Percentiles rank a stretch among this genome's conserved stretches.
Evolutionary conservation across 2,113 vertebrate genomes (phyloP).

Genomic region (Patagioenas fasciata): DNA sequence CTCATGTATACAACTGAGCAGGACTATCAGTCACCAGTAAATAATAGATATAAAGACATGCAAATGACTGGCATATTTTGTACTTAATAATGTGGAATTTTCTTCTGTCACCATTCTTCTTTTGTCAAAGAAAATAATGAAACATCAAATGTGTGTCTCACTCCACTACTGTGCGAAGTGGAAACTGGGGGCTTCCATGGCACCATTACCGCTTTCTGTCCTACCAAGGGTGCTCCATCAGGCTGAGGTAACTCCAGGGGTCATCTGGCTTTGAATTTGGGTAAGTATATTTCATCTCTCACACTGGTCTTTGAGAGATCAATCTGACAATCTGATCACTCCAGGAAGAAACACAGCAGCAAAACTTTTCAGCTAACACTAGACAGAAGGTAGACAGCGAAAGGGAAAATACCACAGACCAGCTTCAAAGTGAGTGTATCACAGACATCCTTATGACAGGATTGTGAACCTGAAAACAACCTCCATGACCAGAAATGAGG

Average conservation of each 20-base stretch:
- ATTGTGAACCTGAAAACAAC: not conserved
- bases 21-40: not conserved
- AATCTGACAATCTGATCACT: not conserved
- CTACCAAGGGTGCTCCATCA: not conserved
- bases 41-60: not conserved
- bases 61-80: not conserved
- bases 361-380: not conserved
- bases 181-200: not conserved
- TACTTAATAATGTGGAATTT: not conserved
- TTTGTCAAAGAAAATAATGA: not conserved
- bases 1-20: not conserved
- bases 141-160: not conserved
- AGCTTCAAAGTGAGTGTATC: not conserved
- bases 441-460: not conserved
- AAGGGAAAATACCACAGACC: not conserved
- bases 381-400: not conserved
- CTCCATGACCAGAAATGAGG: not conserved
- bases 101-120: not conserved
- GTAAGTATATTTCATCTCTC: not conserved
- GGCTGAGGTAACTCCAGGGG: not conserved
- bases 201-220: not conserved
- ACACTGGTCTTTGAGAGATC: not conserved
- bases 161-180: not conserved
- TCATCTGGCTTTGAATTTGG: not conserved
- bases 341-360: not conserved